These are phyloP conservation scores for Syngnathoides biaculeatus DNA, from an alignment of 2,113 vertebrate species.

Conservation along the genomic window DNA sequence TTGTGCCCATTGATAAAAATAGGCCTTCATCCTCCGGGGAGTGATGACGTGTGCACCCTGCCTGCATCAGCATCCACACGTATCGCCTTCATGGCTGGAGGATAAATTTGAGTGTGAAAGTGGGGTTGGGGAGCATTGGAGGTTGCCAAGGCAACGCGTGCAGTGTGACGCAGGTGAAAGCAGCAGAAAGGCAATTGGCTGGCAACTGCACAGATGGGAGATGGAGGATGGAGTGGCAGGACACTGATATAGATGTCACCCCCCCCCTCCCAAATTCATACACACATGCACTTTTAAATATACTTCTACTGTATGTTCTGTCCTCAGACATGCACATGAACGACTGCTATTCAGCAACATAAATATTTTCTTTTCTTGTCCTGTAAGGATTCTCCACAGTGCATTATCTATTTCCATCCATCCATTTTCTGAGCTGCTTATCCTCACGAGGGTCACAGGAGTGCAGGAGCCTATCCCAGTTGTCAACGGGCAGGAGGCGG, in stretches of 20 bases:
- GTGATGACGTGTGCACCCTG: slow-evolving; percentile 62
- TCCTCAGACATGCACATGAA: neutral
- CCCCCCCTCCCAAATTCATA: neutral
- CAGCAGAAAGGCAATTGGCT: slow-evolving; percentile 52
- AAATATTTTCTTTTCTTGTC: too few species aligned
- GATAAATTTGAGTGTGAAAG: slow-evolving; percentile 16
- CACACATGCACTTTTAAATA: slow-evolving; percentile 14
- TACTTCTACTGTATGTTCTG: neutral
- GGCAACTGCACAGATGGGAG: slow-evolving; percentile 21
- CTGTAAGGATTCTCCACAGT: too few species aligned
- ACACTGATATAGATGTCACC: slow-evolving; percentile 26
- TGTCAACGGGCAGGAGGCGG: too few species aligned
- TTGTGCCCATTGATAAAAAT: slow-evolving; percentile 67
- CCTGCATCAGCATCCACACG: slow-evolving; percentile 62
- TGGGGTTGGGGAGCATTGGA: slow-evolving; percentile 52
- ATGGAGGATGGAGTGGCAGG: slow-evolving; percentile 33
- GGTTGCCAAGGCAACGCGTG: slow-evolving; percentile 67
- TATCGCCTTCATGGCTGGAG: slow-evolving; percentile 27
- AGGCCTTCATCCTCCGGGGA: slow-evolving; percentile 59
- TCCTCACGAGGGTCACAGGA: too few species aligned
- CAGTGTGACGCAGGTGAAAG: slow-evolving; percentile 65
- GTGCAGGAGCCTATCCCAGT: too few species aligned
- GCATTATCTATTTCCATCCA: too few species aligned
- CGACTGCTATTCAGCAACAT: too few species aligned
- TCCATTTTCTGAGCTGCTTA: too few species aligned